phyloP scores from a whole-genome alignment of 2,113 vertebrate species.

The Actenoides hombroni region DNA sequence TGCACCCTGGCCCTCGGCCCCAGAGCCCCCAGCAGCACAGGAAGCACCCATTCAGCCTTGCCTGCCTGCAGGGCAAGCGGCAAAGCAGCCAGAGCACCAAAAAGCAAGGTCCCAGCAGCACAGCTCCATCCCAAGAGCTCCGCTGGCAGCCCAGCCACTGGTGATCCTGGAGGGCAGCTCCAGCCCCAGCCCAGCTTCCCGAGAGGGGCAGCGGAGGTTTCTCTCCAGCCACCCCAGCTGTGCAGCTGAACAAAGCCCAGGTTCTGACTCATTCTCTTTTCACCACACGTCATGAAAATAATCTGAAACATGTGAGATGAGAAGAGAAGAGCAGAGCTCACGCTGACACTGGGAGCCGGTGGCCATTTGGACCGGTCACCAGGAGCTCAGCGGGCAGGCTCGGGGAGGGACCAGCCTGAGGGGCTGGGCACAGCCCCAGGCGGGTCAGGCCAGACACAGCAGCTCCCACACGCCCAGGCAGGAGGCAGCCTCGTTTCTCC shows the following conservation, averaged over 20 bases:
- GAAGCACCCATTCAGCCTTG: fast-evolving
- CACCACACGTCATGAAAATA: too few relatives aligned
- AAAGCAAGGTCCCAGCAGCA: neutral
- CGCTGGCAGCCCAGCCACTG: neutral
- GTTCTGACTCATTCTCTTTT: neutral
- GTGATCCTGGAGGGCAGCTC: fast-evolving
- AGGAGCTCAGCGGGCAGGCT: neutral
- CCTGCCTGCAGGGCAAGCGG: fast-evolving
- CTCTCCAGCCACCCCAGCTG: neutral
- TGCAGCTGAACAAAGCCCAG: neutral
- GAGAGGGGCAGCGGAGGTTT: fast-evolving
- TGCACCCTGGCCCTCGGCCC: fast-evolving
- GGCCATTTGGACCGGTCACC: neutral
- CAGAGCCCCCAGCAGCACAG: fast-evolving
- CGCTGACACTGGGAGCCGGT: neutral
- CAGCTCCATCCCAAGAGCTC: fast-evolving
- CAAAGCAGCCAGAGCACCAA: neutral
- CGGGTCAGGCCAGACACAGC: neutral
- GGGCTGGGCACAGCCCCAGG: neutral
- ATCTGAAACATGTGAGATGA: neutral
- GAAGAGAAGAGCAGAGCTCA: neutral
- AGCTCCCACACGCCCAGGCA: neutral
- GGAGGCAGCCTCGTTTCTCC: neutral
- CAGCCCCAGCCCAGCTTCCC: fast-evolving
- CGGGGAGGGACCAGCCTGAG: fast-evolving